Conservation (phyloP, 2,113 vertebrate species). For the Hoplias malabaricus region DNA sequence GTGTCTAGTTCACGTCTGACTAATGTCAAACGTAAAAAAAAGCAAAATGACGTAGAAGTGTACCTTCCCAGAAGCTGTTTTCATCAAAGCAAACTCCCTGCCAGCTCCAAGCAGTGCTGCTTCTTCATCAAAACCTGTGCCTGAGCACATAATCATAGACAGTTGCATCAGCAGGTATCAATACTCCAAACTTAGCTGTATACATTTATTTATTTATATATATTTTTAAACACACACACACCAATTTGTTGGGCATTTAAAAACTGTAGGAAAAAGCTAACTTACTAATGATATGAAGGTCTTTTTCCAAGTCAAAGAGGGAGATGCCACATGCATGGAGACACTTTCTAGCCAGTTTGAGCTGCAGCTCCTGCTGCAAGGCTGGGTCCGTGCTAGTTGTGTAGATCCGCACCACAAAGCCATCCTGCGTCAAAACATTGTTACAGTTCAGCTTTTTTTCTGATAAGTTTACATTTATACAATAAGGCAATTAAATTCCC, state of each 20-base stretch:
- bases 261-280: not conserved
- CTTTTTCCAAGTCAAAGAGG: conserved; percentile 96
- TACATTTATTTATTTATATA: not conserved
- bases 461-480: not conserved
- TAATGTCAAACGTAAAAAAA: not conserved
- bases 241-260: not conserved
- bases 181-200: not conserved
- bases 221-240: too few species aligned
- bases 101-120: conserved; percentile 94
- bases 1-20: too few species aligned
- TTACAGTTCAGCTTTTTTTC: not conserved
- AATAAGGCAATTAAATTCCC: not conserved
- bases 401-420: conserved; percentile 97
- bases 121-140: conserved; percentile 98
- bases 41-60: conserved; percentile 18
- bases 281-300: conserved; percentile 99
- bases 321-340: conserved; percentile 98
- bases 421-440: conserved; percentile 77
- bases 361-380: conserved; percentile 95
- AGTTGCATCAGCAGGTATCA: not conserved
- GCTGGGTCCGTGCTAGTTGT: conserved; percentile 93
- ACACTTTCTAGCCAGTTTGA: conserved; percentile 97
- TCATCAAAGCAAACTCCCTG: conserved; percentile 98
- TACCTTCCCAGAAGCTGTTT: conserved; percentile 97
- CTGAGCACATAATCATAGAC: conserved; percentile 63